Percentiles rank a stretch among this genome's conserved stretches.
These are phyloP conservation scores for Syrmaticus mikado DNA, from an alignment of 2,113 vertebrate species.

Conservation along the genomic window DNA sequence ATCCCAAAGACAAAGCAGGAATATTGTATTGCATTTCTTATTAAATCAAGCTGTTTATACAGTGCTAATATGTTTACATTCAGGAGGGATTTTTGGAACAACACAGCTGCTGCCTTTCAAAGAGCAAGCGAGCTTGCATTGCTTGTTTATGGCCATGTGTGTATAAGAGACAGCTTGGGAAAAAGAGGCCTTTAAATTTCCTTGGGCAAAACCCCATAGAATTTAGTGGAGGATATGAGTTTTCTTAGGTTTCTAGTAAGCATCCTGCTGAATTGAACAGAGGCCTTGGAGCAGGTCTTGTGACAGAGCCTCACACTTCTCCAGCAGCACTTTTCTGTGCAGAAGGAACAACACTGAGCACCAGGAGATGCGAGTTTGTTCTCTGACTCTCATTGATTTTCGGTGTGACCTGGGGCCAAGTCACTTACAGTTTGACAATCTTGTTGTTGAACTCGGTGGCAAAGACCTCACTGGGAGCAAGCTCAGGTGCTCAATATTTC, in stretches of 20 bases:
- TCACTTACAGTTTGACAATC: background rate
- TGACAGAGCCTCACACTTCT: background rate
- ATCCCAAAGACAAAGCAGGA: constrained; percentile 52
- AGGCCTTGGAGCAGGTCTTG: background rate
- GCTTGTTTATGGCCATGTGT: constrained; percentile 23
- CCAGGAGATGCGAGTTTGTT: background rate
- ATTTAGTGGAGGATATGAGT: background rate
- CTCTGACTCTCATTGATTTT: constrained; percentile 30
- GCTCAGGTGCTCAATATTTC: constrained; percentile 21
- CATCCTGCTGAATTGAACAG: background rate
- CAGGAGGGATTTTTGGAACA: constrained; percentile 56
- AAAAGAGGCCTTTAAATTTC: constrained; percentile 55
- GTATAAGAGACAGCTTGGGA: constrained; percentile 24
- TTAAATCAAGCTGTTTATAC: constrained; percentile 66
- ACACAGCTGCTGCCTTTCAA: constrained; percentile 67
- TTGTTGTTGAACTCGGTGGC: constrained; percentile 1
- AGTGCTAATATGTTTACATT: constrained; percentile 71
- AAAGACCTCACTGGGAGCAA: constrained; percentile 25
- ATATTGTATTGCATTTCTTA: constrained; percentile 54
- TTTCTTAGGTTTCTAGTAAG: constrained; percentile 13
- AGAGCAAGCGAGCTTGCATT: constrained; percentile 19
- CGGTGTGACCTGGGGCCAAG: constrained; percentile 10
- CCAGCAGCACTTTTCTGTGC: background rate
- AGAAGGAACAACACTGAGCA: background rate
- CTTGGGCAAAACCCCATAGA: constrained; percentile 28